Percentiles rank a stretch among this genome's conserved stretches.
phyloP scores from a whole-genome alignment of 2,113 vertebrate genomes.

The Papio anubis region DNA sequence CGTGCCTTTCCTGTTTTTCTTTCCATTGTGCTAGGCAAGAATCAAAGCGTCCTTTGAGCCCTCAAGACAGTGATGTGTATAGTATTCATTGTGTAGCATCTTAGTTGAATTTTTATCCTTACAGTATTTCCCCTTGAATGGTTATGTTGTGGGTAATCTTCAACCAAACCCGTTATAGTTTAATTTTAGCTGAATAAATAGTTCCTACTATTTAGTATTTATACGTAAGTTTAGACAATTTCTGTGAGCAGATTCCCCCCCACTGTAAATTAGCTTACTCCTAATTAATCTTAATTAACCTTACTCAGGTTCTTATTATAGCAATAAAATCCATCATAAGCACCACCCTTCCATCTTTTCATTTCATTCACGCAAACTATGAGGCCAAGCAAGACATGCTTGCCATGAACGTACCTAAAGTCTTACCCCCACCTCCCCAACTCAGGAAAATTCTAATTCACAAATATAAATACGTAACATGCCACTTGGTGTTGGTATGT shows the following conservation, averaged over 20 bases:
- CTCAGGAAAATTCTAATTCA: conserved; percentile 1
- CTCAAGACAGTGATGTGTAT: background rate
- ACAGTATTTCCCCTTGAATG: background rate
- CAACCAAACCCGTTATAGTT: background rate
- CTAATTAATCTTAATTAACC: background rate
- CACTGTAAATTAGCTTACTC: background rate
- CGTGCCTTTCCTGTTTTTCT: background rate
- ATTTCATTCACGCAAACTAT: background rate
- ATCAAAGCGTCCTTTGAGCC: background rate
- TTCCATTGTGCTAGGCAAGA: background rate
- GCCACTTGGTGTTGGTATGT: background rate
- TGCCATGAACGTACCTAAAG: background rate
- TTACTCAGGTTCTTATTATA: background rate
- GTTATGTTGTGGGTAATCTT: background rate
- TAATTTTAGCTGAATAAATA: background rate
- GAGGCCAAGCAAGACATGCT: background rate
- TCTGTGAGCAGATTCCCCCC: background rate
- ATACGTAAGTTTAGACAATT: background rate
- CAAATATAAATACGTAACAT: background rate
- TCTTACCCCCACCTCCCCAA: background rate
- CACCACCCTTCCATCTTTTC: background rate
- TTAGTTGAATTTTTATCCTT: background rate
- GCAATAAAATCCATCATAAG: background rate
- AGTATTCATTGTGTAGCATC: background rate
- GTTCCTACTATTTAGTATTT: background rate